phyloP scores from a whole-genome alignment of 2,888 invertebrate species.

The Cerastis rubricosa region DNA sequence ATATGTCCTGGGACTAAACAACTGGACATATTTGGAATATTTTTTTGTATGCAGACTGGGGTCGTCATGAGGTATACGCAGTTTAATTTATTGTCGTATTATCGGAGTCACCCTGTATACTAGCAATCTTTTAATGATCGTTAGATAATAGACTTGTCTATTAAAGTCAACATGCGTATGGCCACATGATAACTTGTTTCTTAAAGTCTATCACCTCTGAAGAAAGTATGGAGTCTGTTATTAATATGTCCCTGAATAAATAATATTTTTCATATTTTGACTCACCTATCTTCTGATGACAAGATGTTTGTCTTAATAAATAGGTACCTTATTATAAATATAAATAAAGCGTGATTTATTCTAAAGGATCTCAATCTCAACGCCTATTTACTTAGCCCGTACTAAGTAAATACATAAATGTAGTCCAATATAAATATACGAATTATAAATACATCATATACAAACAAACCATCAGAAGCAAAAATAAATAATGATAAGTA shows the following conservation, averaged over 20 bases:
- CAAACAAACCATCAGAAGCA: constrained; percentile 23
- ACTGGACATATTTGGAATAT: too few species aligned
- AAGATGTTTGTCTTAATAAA: neutral
- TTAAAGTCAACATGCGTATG: neutral
- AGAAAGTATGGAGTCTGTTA: neutral
- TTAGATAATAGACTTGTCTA: neutral
- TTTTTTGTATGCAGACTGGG: too few species aligned
- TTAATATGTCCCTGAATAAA: neutral
- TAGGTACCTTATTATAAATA: neutral
- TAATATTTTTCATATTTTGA: neutral
- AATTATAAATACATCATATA: neutral
- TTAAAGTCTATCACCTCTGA: too few species aligned
- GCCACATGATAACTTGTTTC: neutral
- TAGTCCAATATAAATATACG: neutral
- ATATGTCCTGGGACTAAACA: too few species aligned
- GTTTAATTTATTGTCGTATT: too few species aligned
- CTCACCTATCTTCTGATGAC: neutral
- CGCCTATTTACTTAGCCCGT: constrained; percentile 5
- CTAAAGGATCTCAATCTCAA: neutral
- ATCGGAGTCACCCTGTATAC: too few species aligned
- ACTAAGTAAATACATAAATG: neutral
- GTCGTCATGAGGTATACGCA: too few species aligned
- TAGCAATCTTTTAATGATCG: neutral
- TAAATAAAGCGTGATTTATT: neutral
- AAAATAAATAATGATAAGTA: constrained; percentile 18